These are phyloP conservation scores for Chrysina gloriosa DNA, from an alignment of 2,888 invertebrate genomes.

Conservation along the genomic window DNA sequence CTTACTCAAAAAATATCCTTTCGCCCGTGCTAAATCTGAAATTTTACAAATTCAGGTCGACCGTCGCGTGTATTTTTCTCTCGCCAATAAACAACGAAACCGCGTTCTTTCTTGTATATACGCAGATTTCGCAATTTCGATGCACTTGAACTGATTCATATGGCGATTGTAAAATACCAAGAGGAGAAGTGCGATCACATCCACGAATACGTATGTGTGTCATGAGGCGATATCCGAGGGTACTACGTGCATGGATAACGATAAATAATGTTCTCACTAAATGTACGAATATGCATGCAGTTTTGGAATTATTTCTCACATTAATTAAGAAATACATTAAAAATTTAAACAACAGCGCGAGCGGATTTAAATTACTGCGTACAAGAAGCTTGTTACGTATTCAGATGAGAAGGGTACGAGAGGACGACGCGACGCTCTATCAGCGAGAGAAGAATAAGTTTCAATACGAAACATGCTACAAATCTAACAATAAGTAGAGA, in stretches of 20 bases:
- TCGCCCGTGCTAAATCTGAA: not conserved
- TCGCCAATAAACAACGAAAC: not conserved
- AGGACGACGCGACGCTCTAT: too few species aligned
- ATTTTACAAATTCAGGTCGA: slow-evolving; percentile 8
- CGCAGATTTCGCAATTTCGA: slow-evolving; percentile 5
- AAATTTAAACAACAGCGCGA: too few species aligned
- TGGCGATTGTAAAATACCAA: slow-evolving; percentile 4
- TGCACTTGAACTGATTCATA: slow-evolving; percentile 24
- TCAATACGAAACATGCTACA: too few species aligned
- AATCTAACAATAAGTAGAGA: too few species aligned
- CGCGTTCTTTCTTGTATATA: not conserved
- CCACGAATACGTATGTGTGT: slow-evolving; percentile 12
- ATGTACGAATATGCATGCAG: too few species aligned
- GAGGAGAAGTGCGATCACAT: not conserved
- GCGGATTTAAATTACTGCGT: too few species aligned
- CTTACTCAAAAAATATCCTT: not conserved
- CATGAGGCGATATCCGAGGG: not conserved
- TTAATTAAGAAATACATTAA: too few species aligned
- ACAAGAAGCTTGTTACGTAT: too few species aligned
- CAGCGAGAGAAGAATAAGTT: too few species aligned
- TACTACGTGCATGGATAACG: not conserved
- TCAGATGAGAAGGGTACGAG: too few species aligned
- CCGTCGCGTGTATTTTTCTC: not conserved
- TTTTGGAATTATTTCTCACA: too few species aligned
- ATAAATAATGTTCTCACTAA: not conserved